A percentile compares a stretch with the other conserved stretches of the same genome.
phyloP scores from a whole-genome alignment of 1,140 invertebrate genomes.

The Elymnias hypermnestra region DNA sequence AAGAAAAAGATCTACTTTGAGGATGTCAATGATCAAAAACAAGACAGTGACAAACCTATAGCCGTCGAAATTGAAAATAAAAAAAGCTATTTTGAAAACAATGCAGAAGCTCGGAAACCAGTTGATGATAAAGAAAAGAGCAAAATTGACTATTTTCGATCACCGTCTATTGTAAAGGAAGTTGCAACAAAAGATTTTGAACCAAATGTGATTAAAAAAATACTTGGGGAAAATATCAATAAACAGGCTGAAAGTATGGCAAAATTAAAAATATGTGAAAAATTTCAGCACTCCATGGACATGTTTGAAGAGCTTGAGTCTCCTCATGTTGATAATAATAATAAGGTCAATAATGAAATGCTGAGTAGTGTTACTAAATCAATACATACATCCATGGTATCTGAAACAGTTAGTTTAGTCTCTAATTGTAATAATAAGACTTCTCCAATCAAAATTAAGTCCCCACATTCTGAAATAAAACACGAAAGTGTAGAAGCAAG shows the following conservation, averaged over 20 bases:
- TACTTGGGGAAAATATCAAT: slow-evolving; percentile 43
- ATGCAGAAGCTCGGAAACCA: slow-evolving; percentile 1
- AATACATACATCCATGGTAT: no score
- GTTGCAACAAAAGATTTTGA: slow-evolving; percentile 32
- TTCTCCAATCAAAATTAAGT: no score
- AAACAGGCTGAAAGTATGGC: slow-evolving; percentile 12
- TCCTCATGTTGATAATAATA: slow-evolving; percentile 19
- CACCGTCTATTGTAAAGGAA: slow-evolving; percentile 51
- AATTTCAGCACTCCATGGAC: slow-evolving; percentile 47
- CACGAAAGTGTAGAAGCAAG: no score
- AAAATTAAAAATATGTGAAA: slow-evolving; percentile 16
- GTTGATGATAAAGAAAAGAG: slow-evolving; percentile 20
- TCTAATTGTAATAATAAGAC: no score
- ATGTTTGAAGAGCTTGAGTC: slow-evolving; percentile 49
- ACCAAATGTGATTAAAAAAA: slow-evolving; percentile 44
- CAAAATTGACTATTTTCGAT: slow-evolving; percentile 32
- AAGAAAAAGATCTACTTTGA: slow-evolving; percentile 34
- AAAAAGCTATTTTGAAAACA: no score
- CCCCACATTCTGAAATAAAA: no score
- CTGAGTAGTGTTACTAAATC: no score
- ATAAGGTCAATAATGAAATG: no score
- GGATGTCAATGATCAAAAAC: slow-evolving; percentile 12
- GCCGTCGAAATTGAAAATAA: no score
- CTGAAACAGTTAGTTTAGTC: no score
- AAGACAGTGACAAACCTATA: not conserved